These are phyloP conservation scores for Hypercompe scribonia DNA, from an alignment of 2,888 invertebrate species.

Conservation along the genomic window DNA sequence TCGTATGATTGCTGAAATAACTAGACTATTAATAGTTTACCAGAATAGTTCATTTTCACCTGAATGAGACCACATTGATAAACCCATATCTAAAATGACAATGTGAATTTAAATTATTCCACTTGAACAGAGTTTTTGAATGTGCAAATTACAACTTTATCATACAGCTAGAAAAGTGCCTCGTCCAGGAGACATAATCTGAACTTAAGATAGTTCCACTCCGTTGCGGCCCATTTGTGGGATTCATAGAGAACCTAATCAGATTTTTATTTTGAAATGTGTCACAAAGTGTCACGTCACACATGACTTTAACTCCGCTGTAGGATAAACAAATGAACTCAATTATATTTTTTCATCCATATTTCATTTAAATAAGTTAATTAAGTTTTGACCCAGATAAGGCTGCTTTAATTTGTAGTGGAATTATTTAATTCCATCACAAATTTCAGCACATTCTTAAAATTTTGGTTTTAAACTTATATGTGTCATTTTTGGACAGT, in stretches of 20 bases:
- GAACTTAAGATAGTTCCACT: neutral
- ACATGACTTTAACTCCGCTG: conserved; percentile 28
- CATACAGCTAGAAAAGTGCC: neutral
- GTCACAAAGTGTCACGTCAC: neutral
- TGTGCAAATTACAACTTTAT: no score
- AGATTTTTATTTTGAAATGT: neutral
- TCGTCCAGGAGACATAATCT: neutral
- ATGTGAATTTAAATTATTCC: no score
- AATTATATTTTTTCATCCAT: conserved; percentile 19
- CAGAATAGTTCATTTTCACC: no score
- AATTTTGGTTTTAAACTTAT: neutral
- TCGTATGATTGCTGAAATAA: no score
- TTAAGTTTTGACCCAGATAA: conserved; percentile 23
- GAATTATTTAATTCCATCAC: no score
- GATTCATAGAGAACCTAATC: neutral
- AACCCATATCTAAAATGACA: no score
- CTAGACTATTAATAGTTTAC: no score
- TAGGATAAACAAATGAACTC: conserved; percentile 31
- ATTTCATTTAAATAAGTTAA: conserved; percentile 37
- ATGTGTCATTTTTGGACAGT: neutral
- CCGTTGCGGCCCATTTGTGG: neutral
- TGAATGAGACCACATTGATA: no score
- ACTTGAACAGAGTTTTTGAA: no score
- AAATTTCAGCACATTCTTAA: conserved; percentile 12
- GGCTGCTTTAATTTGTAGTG: conserved; percentile 3